Evolutionary conservation across 37 sponge, comb jelly and placozoan genomes (phyloP).

Genomic region (Petrosia ficiformis): DNA sequence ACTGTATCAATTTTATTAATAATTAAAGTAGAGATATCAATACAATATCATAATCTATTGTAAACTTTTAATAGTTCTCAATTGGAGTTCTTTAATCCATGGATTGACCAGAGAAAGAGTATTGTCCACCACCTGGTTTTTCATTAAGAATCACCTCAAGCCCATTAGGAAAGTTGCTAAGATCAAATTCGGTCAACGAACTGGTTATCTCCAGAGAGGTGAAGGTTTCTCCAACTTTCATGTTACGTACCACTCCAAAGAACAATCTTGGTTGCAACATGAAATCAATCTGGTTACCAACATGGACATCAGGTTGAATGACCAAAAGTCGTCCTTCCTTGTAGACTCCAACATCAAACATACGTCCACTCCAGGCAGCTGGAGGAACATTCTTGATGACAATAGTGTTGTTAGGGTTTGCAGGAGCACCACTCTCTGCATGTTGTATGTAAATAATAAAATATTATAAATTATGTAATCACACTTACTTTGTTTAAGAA

Average conservation of each 20-base stretch:
- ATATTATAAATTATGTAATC: too few relatives aligned
- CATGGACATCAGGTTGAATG: neutral
- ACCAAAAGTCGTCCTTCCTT: neutral
- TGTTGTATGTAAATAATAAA: too few relatives aligned
- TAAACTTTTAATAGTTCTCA: neutral
- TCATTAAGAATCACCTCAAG: neutral
- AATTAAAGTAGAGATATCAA: neutral
- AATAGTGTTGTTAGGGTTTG: neutral
- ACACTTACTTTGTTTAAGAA: neutral
- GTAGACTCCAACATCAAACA: neutral
- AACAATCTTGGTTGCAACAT: neutral
- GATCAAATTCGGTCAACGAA: neutral
- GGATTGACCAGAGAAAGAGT: neutral
- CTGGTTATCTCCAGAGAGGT: neutral
- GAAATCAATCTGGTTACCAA: neutral
- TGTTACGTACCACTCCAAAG: slow-evolving; percentile 2
- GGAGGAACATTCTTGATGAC: neutral
- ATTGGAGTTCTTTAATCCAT: neutral
- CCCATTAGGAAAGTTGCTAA: neutral
- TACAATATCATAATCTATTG: neutral
- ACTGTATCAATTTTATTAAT: neutral
- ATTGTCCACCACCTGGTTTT: neutral
- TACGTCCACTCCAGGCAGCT: neutral
- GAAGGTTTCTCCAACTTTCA: neutral
- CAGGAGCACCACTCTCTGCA: too few relatives aligned